Evolutionary conservation across 2,888 invertebrate species (phyloP).

Genomic region (Aporophyla lueneburgensis): DNA sequence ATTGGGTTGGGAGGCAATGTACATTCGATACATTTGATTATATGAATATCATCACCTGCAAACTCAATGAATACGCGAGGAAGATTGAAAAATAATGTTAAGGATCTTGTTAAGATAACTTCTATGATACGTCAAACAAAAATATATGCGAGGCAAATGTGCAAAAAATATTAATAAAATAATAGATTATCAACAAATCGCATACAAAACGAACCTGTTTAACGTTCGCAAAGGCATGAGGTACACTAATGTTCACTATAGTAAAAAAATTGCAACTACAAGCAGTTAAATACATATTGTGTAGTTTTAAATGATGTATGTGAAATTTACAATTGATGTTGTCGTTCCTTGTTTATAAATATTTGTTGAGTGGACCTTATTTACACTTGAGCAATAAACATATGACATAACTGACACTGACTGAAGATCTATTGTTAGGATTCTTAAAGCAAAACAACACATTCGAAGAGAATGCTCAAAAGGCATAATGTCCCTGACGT

Average conservation of each 20-base stretch:
- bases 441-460: background rate
- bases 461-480: background rate
- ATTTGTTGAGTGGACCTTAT: background rate
- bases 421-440: background rate
- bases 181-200: constrained; percentile 24
- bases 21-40: too few species aligned
- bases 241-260: constrained; percentile 36
- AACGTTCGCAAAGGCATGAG: constrained; percentile 42
- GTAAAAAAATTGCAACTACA: constrained; percentile 26
- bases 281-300: constrained; percentile 3
- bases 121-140: constrained; percentile 25
- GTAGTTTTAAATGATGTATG: background rate
- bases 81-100: background rate
- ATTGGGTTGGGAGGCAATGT: background rate
- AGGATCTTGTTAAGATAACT: constrained; percentile 8
- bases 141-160: constrained; percentile 19
- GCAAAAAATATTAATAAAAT: constrained; percentile 34
- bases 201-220: constrained; percentile 25
- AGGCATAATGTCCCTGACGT: background rate
- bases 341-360: background rate
- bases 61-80: constrained; percentile 8
- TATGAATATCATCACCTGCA: too few species aligned
- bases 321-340: background rate
- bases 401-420: background rate
- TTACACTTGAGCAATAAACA: background rate